Base-by-base conservation (phyloP, 2,888 invertebrate species). In the Coleophora flavipennella region DNA sequence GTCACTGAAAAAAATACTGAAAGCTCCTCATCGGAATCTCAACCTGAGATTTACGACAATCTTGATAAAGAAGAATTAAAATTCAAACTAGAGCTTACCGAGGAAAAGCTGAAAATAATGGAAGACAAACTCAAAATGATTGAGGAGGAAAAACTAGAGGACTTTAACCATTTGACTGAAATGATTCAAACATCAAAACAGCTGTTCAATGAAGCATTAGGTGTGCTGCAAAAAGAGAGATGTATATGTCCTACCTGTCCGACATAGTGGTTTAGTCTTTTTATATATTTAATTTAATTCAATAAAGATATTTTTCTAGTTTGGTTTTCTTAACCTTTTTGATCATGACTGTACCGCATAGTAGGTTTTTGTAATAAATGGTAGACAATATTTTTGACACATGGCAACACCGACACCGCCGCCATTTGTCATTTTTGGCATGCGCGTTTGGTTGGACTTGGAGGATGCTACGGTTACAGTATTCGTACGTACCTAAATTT, bases 71-170 rank as follows among this genome's bases (percentile, higher is more conserved):
- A 81, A 25, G 80, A 76, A 39, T 53, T 84, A 8, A 78, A 69
- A 58, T 83, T 62, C 48, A 84, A 74, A 55, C 60, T 91, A 39
- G 89, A 89, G 57, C 64, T 91, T 39, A 84, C 90, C 0, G 87
- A 90, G 53, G 91, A 91, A 64, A 89, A 89, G 52, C 77, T 90
- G 32, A 87, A 89, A 59, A 87, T 89, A 12, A 69, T 91, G 59
- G 87, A 88, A 57, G 87, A 88, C 32, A 85, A 88, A 58, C 60
- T 91, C 31, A 86, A 86, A 54, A 88, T 90, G 60, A 79, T 90
- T 27, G 87, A 88, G 50, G 86, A 87, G 46, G 91, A 91, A 55
- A 88, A 90, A 55, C 83, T 81, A 39, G 72, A 85, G 13, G 90
- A 91, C 67, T 78, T 84, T 31, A 65, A 68, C 31, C 70, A 79